Percentiles rank a stretch among this genome's conserved stretches.
Conservation (phyloP, 1,140 invertebrate species). For the Lordiphosa mommai region DNA sequence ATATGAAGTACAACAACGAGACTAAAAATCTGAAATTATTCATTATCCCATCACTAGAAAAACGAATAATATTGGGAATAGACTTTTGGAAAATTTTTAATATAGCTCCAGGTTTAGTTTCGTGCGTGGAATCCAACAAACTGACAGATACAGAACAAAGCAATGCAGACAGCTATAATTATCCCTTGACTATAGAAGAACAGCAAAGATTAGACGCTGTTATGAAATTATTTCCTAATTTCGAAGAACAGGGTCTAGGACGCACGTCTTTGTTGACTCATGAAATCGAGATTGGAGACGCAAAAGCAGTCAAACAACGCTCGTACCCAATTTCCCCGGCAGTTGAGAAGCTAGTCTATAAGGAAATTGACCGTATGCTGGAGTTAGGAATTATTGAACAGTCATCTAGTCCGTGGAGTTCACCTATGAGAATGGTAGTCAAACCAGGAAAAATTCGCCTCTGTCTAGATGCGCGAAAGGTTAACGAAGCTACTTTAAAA, state of each 20-base stretch:
- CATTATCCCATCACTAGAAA: background rate
- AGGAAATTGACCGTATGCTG: background rate
- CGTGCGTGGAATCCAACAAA: background rate
- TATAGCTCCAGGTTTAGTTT: background rate
- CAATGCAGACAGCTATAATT: background rate
- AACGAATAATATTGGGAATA: constrained; percentile 11
- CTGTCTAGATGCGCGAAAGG: too few species aligned
- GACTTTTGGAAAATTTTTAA: constrained; percentile 16
- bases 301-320: background rate
- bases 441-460: too few species aligned
- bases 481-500: too few species aligned
- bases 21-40: background rate
- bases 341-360: background rate
- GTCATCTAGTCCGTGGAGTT: too few species aligned
- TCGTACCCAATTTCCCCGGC: background rate
- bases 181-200: background rate
- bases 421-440: too few species aligned
- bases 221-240: background rate
- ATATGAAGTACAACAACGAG: background rate
- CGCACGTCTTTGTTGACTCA: background rate
- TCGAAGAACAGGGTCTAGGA: background rate
- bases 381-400: background rate
- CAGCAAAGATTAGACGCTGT: background rate
- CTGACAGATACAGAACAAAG: background rate
- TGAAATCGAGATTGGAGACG: background rate